A percentile compares a stretch with the other conserved stretches of the same genome.
These are phyloP conservation scores for Ditylenchus weischeri DNA, from an alignment of 2,888 invertebrate genomes.

Conservation along the genomic window DNA sequence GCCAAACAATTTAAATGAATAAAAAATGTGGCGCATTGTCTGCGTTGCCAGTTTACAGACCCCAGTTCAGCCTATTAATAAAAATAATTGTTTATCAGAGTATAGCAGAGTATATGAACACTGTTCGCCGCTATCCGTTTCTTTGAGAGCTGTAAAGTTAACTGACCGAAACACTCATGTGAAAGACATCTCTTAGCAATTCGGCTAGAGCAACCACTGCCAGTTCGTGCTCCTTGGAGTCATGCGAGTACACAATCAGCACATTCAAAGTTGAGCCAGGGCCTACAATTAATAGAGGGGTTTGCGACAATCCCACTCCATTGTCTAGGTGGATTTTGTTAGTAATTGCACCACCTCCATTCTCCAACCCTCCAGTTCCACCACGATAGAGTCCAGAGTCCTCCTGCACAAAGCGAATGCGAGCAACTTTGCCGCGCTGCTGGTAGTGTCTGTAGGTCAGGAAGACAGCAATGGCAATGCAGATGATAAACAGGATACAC, in stretches of 20 bases:
- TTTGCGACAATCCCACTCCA: slow-evolving; percentile 6
- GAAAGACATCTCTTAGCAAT: slow-evolving; percentile 46
- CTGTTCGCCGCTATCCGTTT: too few species aligned
- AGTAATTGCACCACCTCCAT: background rate
- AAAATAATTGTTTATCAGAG: too few species aligned
- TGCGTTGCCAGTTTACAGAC: too few species aligned
- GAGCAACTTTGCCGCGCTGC: slow-evolving; percentile 19
- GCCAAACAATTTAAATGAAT: too few species aligned
- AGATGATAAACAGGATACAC: background rate
- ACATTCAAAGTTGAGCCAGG: slow-evolving; percentile 37
- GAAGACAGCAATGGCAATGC: slow-evolving; percentile 14
- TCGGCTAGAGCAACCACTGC: slow-evolving; percentile 54
- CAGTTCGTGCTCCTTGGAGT: slow-evolving; percentile 50
- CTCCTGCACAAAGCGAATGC: slow-evolving; percentile 28
- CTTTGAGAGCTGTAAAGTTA: too few species aligned
- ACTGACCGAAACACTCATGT: slow-evolving; percentile 46
- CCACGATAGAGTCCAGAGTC: slow-evolving; percentile 5
- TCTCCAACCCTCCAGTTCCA: background rate
- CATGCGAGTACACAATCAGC: slow-evolving; percentile 55
- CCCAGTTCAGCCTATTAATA: too few species aligned
- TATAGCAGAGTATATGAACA: too few species aligned
- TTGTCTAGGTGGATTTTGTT: background rate
- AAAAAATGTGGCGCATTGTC: too few species aligned
- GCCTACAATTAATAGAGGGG: background rate
- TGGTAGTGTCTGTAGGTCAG: slow-evolving; percentile 29